Conservation (phyloP, 1,140 invertebrate genomes). For the Formica selysi region DNA sequence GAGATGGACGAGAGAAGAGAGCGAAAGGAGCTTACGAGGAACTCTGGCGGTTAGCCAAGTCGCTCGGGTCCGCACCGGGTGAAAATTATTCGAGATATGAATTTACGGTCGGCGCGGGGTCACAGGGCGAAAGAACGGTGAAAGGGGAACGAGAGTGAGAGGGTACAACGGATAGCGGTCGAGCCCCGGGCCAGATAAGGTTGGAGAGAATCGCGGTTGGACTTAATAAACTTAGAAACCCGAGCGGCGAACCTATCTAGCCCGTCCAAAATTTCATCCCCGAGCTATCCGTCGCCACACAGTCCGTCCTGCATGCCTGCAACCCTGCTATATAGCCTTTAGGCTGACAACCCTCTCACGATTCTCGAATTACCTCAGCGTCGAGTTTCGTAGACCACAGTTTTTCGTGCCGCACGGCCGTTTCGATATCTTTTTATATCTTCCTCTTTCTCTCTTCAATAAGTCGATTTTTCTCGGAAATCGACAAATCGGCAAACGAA, state of each 20-base stretch:
- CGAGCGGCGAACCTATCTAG: slow-evolving; percentile 67
- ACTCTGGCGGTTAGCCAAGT: slow-evolving; percentile 81
- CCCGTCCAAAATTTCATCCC: slow-evolving; percentile 69
- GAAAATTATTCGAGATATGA: slow-evolving; percentile 83
- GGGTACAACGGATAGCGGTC: slow-evolving; percentile 57
- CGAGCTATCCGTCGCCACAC: slow-evolving; percentile 39
- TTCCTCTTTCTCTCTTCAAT: slow-evolving; percentile 30
- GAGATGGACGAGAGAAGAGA: slow-evolving; percentile 8
- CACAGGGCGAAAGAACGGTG: slow-evolving; percentile 64
- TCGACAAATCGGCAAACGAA: slow-evolving; percentile 17
- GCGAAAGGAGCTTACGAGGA: slow-evolving; percentile 78
- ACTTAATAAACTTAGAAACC: slow-evolving; percentile 81
- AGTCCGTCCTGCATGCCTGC: slow-evolving; percentile 56
- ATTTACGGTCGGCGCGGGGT: slow-evolving; percentile 78
- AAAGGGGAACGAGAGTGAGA: slow-evolving; percentile 10
- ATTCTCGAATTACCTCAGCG: slow-evolving; percentile 74
- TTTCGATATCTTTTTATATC: slow-evolving; percentile 56
- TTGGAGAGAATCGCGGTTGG: slow-evolving; percentile 73
- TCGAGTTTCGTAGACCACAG: slow-evolving; percentile 71
- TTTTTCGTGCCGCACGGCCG: slow-evolving; percentile 65
- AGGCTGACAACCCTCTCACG: slow-evolving; percentile 72
- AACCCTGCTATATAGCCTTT: slow-evolving; percentile 60
- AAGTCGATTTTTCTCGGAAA: slow-evolving; percentile 32
- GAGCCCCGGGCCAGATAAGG: slow-evolving; percentile 76
- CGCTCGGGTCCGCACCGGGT: slow-evolving; percentile 67